Evolutionary conservation across 2,888 invertebrate genomes (phyloP).

Genomic region (Lycia hirtaria): DNA sequence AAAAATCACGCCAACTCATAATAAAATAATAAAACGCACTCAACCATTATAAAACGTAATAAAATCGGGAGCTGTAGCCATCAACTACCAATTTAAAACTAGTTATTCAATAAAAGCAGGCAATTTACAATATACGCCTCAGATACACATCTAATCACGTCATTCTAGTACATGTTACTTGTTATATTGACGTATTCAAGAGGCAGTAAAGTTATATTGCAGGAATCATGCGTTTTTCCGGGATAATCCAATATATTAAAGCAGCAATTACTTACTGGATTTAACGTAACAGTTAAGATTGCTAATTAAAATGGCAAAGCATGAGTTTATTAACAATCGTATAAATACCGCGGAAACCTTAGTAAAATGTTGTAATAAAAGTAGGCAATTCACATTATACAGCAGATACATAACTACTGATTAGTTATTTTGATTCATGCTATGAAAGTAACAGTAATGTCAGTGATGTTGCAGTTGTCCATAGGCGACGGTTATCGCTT

Average conservation of each 20-base stretch:
- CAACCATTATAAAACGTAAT: constrained; percentile 15
- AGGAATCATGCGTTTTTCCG: not conserved
- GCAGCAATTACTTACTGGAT: too few relatives aligned
- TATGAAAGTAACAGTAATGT: too few relatives aligned
- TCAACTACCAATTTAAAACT: constrained; percentile 17
- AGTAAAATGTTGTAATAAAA: too few relatives aligned
- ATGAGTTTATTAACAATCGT: too few relatives aligned
- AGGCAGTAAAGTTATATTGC: constrained; percentile 1
- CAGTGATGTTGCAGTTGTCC: too few relatives aligned
- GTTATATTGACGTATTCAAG: not conserved
- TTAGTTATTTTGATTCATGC: too few relatives aligned
- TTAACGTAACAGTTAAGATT: too few relatives aligned
- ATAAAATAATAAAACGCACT: constrained; percentile 21
- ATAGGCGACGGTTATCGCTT: too few relatives aligned
- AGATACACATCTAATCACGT: constrained; percentile 16
- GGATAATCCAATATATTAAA: not conserved
- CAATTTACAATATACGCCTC: constrained; percentile 14
- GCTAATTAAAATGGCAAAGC: too few relatives aligned
- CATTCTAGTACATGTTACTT: not conserved
- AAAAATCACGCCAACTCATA: constrained; percentile 1
- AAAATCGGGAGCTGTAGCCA: constrained; percentile 14
- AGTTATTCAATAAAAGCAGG: constrained; percentile 25
- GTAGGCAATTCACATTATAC: too few relatives aligned
- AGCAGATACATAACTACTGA: too few relatives aligned
- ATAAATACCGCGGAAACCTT: too few relatives aligned